These are phyloP conservation scores for Dryobota labecula DNA, from an alignment of 2,888 invertebrate species.

Conservation along the genomic window DNA sequence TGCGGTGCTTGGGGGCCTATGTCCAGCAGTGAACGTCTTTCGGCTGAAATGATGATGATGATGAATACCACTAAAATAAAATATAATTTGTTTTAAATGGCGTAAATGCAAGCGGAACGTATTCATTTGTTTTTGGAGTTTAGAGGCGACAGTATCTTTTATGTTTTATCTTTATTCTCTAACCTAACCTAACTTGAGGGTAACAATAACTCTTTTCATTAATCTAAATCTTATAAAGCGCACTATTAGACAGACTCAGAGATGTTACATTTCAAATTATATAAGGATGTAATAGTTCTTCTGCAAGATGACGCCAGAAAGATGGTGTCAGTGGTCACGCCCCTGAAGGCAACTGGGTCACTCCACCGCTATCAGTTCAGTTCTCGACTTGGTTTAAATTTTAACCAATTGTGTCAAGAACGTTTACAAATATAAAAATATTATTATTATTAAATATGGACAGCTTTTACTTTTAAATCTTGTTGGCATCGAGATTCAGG, in stretches of 20 bases:
- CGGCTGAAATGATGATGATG: too few species aligned
- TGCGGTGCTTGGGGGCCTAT: too few species aligned
- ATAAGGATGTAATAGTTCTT: background rate
- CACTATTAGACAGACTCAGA: background rate
- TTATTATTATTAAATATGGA: background rate
- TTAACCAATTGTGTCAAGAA: slow-evolving; percentile 37
- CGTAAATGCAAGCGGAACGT: background rate
- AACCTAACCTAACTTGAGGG: background rate
- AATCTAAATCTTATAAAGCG: background rate
- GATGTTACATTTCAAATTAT: background rate
- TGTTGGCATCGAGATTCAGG: slow-evolving; percentile 4
- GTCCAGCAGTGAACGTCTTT: too few species aligned
- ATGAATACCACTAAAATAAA: too few species aligned
- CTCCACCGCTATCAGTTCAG: slow-evolving; percentile 25
- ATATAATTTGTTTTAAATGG: background rate
- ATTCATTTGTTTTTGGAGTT: background rate
- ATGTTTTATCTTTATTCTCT: background rate
- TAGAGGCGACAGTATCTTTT: background rate
- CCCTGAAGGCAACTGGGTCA: slow-evolving; percentile 55
- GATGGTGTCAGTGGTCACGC: slow-evolving; percentile 17
- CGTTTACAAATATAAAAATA: slow-evolving; percentile 5
- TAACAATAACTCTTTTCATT: background rate
- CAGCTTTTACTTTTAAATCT: slow-evolving; percentile 39
- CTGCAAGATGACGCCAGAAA: background rate
- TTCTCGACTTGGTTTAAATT: slow-evolving; percentile 27